phyloP scores from a whole-genome alignment of 2,797 vertebrate genomes.

The Pipistrellus pygmaeus region DNA sequence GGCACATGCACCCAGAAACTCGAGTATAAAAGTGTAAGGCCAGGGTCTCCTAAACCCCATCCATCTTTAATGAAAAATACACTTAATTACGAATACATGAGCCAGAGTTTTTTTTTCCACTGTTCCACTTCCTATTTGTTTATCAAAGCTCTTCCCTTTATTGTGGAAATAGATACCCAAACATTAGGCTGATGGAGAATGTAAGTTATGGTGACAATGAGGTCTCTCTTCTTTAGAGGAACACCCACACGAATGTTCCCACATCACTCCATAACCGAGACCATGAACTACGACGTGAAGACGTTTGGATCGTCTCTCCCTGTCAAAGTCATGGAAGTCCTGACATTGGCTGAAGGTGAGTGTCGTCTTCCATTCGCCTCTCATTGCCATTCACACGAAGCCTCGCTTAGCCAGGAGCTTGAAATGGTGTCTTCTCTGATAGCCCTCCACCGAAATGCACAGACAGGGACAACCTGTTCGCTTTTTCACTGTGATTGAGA shows the following conservation, averaged over 20 bases:
- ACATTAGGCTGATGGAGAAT: neutral
- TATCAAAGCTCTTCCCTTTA: neutral
- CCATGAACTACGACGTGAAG: slow-evolving; percentile 94
- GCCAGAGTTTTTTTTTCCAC: neutral
- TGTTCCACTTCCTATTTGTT: neutral
- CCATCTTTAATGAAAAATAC: slow-evolving; percentile 7
- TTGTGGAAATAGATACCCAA: neutral
- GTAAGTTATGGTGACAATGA: neutral
- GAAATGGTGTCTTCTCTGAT: neutral
- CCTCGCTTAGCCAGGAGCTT: neutral
- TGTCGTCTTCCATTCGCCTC: slow-evolving; percentile 2
- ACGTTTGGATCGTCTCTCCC: slow-evolving; percentile 96
- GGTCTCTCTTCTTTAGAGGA: slow-evolving; percentile 86
- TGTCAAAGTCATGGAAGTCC: slow-evolving; percentile 97
- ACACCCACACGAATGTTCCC: slow-evolving; percentile 92
- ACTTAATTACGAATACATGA: neutral
- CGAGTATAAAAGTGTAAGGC: neutral
- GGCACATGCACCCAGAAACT: neutral
- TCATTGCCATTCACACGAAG: neutral
- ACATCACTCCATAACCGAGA: slow-evolving; percentile 89
- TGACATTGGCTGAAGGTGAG: slow-evolving; percentile 93
- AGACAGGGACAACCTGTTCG: neutral
- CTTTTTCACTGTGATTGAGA: neutral
- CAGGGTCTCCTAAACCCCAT: neutral
- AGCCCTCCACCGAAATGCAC: neutral